Percentiles rank a stretch among this genome's conserved stretches.
Conservation (phyloP, 2,888 invertebrate genomes). For the Fragum whitleyi region DNA sequence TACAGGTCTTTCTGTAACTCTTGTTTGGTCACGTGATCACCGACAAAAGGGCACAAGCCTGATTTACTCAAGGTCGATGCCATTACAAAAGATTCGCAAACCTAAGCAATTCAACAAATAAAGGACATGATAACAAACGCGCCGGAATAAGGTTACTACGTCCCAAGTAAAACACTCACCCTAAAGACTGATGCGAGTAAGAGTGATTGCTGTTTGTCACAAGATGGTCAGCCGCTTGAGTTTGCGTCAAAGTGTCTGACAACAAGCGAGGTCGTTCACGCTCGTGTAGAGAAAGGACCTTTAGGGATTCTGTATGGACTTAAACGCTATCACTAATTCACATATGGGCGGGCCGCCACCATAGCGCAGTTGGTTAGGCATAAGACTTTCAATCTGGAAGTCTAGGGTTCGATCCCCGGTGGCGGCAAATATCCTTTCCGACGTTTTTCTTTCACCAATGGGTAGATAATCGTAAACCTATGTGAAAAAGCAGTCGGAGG, state of each 20-base stretch:
- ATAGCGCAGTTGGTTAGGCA: too few relatives aligned
- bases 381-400: too few relatives aligned
- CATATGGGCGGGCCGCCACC: neutral
- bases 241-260: conserved; percentile 15
- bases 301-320: conserved; percentile 2
- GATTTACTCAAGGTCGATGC: conserved; percentile 50
- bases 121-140: too few relatives aligned
- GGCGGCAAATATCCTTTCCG: too few relatives aligned
- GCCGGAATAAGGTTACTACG: conserved; percentile 6
- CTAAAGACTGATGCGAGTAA: too few relatives aligned
- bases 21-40: conserved; percentile 55
- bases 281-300: neutral
- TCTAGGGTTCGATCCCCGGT: too few relatives aligned
- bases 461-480: too few relatives aligned
- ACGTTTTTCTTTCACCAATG: too few relatives aligned
- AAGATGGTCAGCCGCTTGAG: neutral
- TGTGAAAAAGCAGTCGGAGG: too few relatives aligned
- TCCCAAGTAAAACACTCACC: neutral
- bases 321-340: conserved; percentile 9
- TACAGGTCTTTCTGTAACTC: too few relatives aligned
- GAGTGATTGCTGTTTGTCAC: too few relatives aligned
- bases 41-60: conserved; percentile 35
- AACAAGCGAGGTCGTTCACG: neutral
- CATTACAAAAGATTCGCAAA: conserved; percentile 13
- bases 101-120: too few relatives aligned